Evolutionary conservation across 2,888 invertebrate species (phyloP).

Genomic region (Miltochrista miniata): DNA sequence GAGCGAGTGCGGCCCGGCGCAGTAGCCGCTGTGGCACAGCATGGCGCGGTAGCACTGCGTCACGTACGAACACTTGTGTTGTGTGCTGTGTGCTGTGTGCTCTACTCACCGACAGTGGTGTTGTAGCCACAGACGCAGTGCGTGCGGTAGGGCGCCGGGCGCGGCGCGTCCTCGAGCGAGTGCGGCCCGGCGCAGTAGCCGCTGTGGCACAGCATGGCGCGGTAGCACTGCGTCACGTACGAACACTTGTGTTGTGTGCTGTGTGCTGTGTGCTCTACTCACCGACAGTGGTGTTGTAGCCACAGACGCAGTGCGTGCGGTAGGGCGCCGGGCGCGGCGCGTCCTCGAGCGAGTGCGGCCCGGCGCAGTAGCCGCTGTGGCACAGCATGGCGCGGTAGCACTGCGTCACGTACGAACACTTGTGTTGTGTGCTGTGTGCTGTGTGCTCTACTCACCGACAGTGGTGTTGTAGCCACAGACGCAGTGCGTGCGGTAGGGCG

Average conservation of each 20-base stretch:
- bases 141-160: slow-evolving; percentile 85
- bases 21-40: slow-evolving; percentile 87
- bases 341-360: slow-evolving; percentile 86
- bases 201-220: slow-evolving; percentile 90
- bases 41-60: slow-evolving; percentile 93
- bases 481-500: slow-evolving; percentile 89
- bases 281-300: slow-evolving; percentile 43
- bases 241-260: slow-evolving; percentile 91
- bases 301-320: slow-evolving; percentile 90
- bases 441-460: slow-evolving; percentile 46
- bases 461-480: slow-evolving; percentile 81
- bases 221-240: slow-evolving; percentile 92
- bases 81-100: too few relatives aligned
- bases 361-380: slow-evolving; percentile 87
- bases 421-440: slow-evolving; percentile 89
- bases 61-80: slow-evolving; percentile 88
- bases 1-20: slow-evolving; percentile 87
- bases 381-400: slow-evolving; percentile 92
- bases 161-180: slow-evolving; percentile 82
- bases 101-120: slow-evolving; percentile 31
- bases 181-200: slow-evolving; percentile 88
- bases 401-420: slow-evolving; percentile 92
- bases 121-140: slow-evolving; percentile 87
- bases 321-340: slow-evolving; percentile 84
- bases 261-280: slow-evolving; percentile 62